Evolutionary conservation across 2,113 vertebrate species (phyloP), one percentile per base, ranked within the genome.

Genomic region (Corythoichthys intestinalis): DNA sequence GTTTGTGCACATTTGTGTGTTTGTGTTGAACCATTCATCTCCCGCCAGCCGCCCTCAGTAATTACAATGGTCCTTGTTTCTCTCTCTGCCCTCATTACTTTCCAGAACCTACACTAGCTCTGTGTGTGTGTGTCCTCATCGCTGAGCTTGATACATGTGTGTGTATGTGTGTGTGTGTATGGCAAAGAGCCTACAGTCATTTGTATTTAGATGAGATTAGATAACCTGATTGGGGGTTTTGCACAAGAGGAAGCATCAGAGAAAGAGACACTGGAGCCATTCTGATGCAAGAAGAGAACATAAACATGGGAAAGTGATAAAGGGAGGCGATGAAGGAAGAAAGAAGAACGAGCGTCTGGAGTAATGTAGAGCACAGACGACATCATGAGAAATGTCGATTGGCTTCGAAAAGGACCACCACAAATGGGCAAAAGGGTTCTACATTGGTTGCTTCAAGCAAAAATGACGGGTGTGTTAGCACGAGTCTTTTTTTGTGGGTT

Each of bases 21-120:
- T 60, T 15, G 69, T 28, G 66, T 46, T 34, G 64, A 73, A 63
- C 46, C 70, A 85, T 87, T 77, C 63, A 79, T 87, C 85, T 82
- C 73, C 74, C 39, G 15, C 65, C 71, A 38, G 65, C 44, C 20
- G 1, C 66, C 60, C 52, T 76, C 69, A 77, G 50, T 83, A 79
- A 79, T 82, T 79, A 80, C 70, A 77, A 67, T 50, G 56, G 47
- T 17, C 58, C 67, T 54, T 48, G 56, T 47, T 59, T 74, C 71
- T 67, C 49, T 73, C 2, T 48, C 4, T 72, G 64, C 60, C 65
- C 68, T 72, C 72, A 80, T 80, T 79, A 79, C 59, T 41, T 46
- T 71, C 47, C 47, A 46, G 41, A 63, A 28, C 15, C 15, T 39
- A 28, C 35, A 52, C 35, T 8, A 3, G 8, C 13, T 4, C 12